Conservation (phyloP, 2,113 vertebrate genomes). For the Nibea albiflora region DNA sequence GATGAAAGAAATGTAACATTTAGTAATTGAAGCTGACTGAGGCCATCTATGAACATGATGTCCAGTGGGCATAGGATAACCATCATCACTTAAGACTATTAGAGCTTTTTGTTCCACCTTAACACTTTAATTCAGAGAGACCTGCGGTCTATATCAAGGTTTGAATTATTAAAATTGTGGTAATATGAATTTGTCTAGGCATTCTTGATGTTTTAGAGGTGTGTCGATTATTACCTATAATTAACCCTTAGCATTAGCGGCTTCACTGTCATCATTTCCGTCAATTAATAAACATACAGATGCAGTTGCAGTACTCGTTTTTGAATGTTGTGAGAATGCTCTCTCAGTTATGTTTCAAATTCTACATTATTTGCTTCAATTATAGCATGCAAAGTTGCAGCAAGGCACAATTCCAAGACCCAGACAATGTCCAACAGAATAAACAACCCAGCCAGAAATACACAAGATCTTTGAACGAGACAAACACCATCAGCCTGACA, state of each 20-base stretch:
- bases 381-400: too few relatives aligned
- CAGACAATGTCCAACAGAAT: too few relatives aligned
- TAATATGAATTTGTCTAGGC: not conserved
- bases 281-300: not conserved
- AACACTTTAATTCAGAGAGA: not conserved
- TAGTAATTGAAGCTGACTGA: not conserved
- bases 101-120: not conserved
- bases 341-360: too few relatives aligned
- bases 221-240: conserved; percentile 26
- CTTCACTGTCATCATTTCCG: conserved; percentile 26
- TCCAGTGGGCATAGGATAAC: not conserved
- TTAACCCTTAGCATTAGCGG: conserved; percentile 12
- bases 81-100: not conserved
- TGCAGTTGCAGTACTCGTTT: too few relatives aligned
- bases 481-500: too few relatives aligned
- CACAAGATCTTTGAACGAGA: too few relatives aligned
- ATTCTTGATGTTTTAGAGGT: conserved; percentile 31
- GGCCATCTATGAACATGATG: not conserved
- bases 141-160: not conserved
- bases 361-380: too few relatives aligned
- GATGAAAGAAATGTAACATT: not conserved
- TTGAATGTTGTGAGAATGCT: too few relatives aligned
- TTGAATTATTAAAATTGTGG: conserved; percentile 21
- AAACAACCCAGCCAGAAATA: too few relatives aligned
- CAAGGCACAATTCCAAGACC: too few relatives aligned